Conservation (phyloP, 2,113 vertebrate genomes). For the Hystrix brachyura region DNA sequence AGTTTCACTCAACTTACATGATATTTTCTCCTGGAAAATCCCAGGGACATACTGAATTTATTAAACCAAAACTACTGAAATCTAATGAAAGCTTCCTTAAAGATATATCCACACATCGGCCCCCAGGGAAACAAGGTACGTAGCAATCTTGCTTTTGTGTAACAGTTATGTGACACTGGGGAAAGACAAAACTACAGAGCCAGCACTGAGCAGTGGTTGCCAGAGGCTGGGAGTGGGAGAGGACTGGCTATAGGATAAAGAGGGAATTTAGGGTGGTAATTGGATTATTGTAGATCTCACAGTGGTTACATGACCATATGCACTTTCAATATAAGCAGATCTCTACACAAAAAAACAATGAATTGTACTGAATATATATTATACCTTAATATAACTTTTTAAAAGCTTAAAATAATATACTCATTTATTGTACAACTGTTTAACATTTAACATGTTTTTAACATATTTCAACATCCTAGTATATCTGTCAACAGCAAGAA, state of each 20-base stretch:
- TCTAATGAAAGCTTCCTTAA: conserved; percentile 61
- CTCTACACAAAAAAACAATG: background rate
- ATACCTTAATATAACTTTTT: background rate
- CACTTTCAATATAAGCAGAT: background rate
- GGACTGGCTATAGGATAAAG: background rate
- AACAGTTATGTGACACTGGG: background rate
- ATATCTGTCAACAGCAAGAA: background rate
- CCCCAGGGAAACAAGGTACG: conserved; percentile 63
- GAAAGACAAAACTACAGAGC: background rate
- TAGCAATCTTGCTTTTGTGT: too few relatives aligned
- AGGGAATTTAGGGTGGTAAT: background rate
- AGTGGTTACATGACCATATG: background rate
- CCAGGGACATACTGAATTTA: conserved; percentile 44
- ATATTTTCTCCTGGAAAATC: conserved; percentile 53
- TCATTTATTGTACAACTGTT: background rate
- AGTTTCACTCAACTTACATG: conserved; percentile 22
- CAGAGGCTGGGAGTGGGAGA: too few relatives aligned
- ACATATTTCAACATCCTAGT: background rate
- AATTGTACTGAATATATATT: background rate
- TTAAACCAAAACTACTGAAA: conserved; percentile 62
- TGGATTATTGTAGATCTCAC: background rate
- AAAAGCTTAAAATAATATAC: background rate
- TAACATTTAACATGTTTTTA: background rate
- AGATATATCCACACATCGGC: background rate
- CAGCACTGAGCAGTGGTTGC: background rate